Percentiles rank a stretch among this genome's conserved stretches.
Evolutionary conservation across 1,140 invertebrate species (phyloP).

Genomic region (Bicyclus anynana): DNA sequence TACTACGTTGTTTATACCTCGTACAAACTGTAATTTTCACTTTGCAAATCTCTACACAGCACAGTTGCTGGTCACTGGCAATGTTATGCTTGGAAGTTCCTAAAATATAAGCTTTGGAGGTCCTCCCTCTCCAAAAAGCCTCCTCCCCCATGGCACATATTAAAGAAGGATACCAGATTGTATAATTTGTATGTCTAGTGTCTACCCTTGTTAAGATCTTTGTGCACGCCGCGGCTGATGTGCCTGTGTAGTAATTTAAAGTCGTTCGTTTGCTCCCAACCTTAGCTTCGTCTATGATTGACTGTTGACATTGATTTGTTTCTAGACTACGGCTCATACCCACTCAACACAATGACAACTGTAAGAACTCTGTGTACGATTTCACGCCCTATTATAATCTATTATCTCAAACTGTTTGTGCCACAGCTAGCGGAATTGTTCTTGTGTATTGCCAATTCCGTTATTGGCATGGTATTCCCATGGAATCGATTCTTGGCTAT

Average conservation of each 20-base stretch:
- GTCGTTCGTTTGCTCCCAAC: neutral
- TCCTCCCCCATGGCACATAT: no score
- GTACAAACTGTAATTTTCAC: no score
- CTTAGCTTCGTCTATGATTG: slow-evolving; percentile 18
- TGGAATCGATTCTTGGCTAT: neutral
- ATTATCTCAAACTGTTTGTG: neutral
- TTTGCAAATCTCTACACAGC: no score
- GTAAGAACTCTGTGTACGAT: neutral
- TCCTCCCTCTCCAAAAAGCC: no score
- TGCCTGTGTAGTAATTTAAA: neutral
- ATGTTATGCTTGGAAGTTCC: no score
- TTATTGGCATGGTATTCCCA: neutral
- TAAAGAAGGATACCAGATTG: no score
- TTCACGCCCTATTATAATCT: neutral
- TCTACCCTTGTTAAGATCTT: no score
- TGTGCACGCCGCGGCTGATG: no score
- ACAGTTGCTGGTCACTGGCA: no score
- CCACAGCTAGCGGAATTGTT: neutral
- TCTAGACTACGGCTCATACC: slow-evolving; percentile 3
- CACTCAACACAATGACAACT: slow-evolving; percentile 8
- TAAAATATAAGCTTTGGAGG: no score
- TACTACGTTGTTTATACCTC: no score
- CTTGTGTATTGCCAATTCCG: neutral
- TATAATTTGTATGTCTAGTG: no score
- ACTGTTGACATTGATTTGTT: slow-evolving; percentile 31